Base-by-base conservation (phyloP, 2,888 invertebrate species). In the Minunthozetes semirufus region DNA sequence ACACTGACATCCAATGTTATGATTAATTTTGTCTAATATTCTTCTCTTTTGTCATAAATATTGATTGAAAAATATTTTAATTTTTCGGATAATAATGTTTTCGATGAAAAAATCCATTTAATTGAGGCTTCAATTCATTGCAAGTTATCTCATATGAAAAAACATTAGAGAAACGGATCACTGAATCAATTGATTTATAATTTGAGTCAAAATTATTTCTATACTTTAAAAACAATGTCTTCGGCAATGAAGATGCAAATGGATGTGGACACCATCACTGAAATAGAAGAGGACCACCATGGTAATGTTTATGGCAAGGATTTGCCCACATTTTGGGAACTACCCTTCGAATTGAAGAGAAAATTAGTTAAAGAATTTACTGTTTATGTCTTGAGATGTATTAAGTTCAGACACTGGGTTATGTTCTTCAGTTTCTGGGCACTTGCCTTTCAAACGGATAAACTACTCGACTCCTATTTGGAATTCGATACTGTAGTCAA, bases 401-500 rank as follows among this genome's bases (percentile, higher is more conserved):
- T 68, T 6, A 17, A 19, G 15, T 42, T 68, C 46, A n/a, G 68
- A 42, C 68, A 68, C 17, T 68, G 8, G 17, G 22, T 68, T 22
- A 68, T 68, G 68, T 42, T 68, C 13, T 38, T 68, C 15, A 42
- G 42, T 13, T 42, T 68, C 19, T 42, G 68, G n/a, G 42, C 42
- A 5, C 42, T 68, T 5, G 38, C 42, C n/a, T 68, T 42, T 15
- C 68, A 68, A 68, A 42, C 42, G 13, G 6, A 19, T 13, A 38
- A 17, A 17, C 68, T 68, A 13, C 4, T 68, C 4, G 19, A 9
- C 13, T 38, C 38, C 1, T 68, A 42, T 68, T 15, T 68, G 46
- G 68, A 38, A n/a, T 68, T 42, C 15, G 22, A 68, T 2, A 68
- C 68, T 19, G 68, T 68, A 1, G 68, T 68, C 42, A 68, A 68